A percentile compares a stretch with the other conserved stretches of the same genome.
Evolutionary conservation across 2,113 vertebrate genomes (phyloP).

Genomic region (Nansenia antarctica): DNA sequence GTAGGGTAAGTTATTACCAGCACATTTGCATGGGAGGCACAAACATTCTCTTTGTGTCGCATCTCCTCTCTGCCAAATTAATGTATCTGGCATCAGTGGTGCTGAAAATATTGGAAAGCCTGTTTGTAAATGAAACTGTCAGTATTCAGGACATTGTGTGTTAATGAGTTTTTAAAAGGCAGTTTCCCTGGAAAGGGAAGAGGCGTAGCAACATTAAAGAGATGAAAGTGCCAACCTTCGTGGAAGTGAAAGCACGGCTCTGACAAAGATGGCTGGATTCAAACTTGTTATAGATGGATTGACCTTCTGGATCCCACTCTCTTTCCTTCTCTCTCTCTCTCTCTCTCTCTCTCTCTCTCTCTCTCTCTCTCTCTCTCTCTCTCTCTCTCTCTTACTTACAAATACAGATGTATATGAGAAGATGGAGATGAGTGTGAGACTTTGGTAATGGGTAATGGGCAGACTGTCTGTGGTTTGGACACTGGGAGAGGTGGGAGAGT

Average conservation of each 20-base stretch:
- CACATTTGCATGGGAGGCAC: neutral
- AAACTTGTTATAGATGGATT: slow-evolving; percentile 17
- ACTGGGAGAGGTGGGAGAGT: neutral
- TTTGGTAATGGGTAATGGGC: slow-evolving; percentile 11
- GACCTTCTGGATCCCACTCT: slow-evolving; percentile 29
- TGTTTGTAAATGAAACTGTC: slow-evolving; percentile 31
- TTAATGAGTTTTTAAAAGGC: slow-evolving; percentile 33
- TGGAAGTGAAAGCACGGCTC: neutral
- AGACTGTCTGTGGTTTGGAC: slow-evolving; percentile 15
- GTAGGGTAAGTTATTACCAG: neutral
- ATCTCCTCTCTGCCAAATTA: neutral
- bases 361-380: no score
- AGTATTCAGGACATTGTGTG: slow-evolving; percentile 12
- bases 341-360: neutral
- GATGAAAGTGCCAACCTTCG: neutral
- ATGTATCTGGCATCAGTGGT: slow-evolving; percentile 8
- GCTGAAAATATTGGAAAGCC: slow-evolving; percentile 13
- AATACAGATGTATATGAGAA: slow-evolving; percentile 26
- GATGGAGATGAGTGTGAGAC: slow-evolving; percentile 12
- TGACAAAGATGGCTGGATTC: slow-evolving; percentile 18
- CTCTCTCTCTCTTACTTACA: slow-evolving; percentile 8
- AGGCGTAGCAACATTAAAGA: slow-evolving; percentile 3
- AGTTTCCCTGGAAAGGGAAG: neutral
- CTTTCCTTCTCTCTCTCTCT: neutral
- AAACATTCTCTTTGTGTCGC: neutral